Evolutionary conservation across 2,113 vertebrate species (phyloP).

Genomic region (Ranitomeya variabilis): DNA sequence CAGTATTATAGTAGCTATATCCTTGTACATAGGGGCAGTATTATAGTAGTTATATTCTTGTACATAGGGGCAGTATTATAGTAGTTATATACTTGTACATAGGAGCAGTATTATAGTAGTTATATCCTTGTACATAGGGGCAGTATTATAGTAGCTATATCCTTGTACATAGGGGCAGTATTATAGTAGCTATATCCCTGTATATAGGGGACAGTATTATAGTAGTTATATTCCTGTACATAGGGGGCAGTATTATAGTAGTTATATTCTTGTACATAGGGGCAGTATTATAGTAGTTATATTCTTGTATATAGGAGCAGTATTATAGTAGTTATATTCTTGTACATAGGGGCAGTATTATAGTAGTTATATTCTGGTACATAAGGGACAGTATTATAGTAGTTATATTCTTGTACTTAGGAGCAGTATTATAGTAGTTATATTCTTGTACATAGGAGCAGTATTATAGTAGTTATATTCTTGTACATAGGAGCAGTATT

Average conservation of each 20-base stretch:
- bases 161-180: neutral
- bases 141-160: neutral
- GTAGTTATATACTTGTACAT: too few relatives aligned
- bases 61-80: too few relatives aligned
- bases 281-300: neutral
- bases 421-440: neutral
- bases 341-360: neutral
- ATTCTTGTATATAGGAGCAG: neutral
- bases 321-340: neutral
- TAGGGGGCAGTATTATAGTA: neutral
- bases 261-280: neutral
- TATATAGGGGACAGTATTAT: neutral
- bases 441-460: neutral
- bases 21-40: too few relatives aligned
- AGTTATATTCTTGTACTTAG: neutral
- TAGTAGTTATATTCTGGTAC: neutral
- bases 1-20: too few relatives aligned
- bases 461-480: conserved; percentile 1
- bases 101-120: too few relatives aligned
- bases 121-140: neutral
- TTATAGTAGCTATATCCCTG: too few relatives aligned
- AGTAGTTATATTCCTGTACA: neutral
- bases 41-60: too few relatives aligned
- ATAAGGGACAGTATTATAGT: neutral
- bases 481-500: too few relatives aligned